phyloP scores from a whole-genome alignment of 2,113 vertebrate genomes.

The Onychostoma macrolepis region DNA sequence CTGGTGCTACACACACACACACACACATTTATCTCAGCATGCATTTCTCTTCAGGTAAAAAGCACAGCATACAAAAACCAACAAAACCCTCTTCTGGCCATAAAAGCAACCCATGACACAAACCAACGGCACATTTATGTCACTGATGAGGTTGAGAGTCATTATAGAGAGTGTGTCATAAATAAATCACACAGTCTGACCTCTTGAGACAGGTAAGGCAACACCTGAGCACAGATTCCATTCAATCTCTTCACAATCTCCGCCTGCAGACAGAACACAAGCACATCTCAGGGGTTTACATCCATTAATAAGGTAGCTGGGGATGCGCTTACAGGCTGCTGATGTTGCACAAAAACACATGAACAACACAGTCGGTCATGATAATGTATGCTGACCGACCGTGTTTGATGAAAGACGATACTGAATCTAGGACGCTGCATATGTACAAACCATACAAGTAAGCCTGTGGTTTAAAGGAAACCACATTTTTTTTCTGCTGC shows the following conservation, averaged over 20 bases:
- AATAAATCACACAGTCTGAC: slow-evolving; percentile 62
- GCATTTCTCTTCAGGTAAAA: slow-evolving; percentile 25
- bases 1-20: slow-evolving; percentile 85
- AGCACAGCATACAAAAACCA: neutral
- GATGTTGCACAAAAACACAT: neutral
- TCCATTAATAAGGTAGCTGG: neutral
- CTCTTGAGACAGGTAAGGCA: slow-evolving; percentile 98
- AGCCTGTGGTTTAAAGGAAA: neutral
- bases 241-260: slow-evolving; percentile 98
- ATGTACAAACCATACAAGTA: neutral
- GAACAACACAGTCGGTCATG: slow-evolving; percentile 14
- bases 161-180: slow-evolving; percentile 25
- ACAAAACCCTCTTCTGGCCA: neutral
- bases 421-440: slow-evolving; percentile 9
- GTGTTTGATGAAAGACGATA: neutral
- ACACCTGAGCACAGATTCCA: slow-evolving; percentile 95
- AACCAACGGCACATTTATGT: neutral
- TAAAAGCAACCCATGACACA: neutral
- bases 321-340: neutral
- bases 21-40: slow-evolving; percentile 16
- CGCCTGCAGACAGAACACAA: slow-evolving; percentile 75
- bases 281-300: slow-evolving; percentile 12
- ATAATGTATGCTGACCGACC: neutral
- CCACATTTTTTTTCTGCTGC: too few relatives aligned
- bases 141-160: neutral